A percentile compares a stretch with the other conserved stretches of the same genome.
phyloP scores from a whole-genome alignment of 2,113 vertebrate species.

The Pterocles orientalis region DNA sequence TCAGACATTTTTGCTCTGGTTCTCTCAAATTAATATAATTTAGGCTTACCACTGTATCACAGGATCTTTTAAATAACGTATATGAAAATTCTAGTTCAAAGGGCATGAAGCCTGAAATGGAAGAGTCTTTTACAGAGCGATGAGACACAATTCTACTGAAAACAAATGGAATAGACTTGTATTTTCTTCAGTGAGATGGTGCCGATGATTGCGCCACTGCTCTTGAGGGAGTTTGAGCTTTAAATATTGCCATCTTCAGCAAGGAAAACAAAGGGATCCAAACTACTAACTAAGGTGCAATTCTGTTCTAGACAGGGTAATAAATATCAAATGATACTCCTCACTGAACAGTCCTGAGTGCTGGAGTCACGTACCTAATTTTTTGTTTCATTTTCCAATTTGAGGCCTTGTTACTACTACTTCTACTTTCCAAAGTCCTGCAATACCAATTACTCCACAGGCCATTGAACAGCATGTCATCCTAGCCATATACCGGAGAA shows the following conservation, averaged over 20 bases:
- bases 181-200: neutral
- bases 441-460: neutral
- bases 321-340: neutral
- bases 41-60: neutral
- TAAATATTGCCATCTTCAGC: neutral
- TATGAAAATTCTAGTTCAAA: neutral
- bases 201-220: neutral
- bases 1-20: neutral
- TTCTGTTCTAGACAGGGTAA: neutral
- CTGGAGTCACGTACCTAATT: neutral
- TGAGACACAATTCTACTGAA: neutral
- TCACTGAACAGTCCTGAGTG: neutral
- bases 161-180: neutral
- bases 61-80: neutral
- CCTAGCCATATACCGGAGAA: neutral
- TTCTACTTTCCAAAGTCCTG: neutral
- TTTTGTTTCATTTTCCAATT: neutral
- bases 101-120: neutral
- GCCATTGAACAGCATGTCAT: neutral
- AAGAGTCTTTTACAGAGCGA: neutral
- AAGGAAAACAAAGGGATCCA: neutral
- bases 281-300: neutral
- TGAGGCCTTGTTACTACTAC: neutral
- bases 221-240: neutral
- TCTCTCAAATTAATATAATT: neutral